phyloP scores from a whole-genome alignment of 1,140 invertebrate genomes.

The Wasmannia auropunctata region DNA sequence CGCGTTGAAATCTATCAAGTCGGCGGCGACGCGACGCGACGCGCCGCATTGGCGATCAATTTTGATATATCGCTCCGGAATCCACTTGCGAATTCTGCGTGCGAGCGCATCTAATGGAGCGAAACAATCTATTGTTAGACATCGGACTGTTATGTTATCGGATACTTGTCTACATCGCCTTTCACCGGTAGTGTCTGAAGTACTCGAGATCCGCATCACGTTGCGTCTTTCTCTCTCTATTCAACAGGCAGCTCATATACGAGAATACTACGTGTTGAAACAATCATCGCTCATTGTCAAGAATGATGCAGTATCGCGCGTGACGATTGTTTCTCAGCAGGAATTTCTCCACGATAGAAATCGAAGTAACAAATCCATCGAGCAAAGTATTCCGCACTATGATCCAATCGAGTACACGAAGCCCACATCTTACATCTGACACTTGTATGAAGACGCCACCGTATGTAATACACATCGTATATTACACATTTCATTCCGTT shows the following conservation, averaged over 20 bases:
- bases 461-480: too few relatives aligned
- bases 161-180: slow-evolving; percentile 33
- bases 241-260: not conserved
- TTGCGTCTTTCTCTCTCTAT: not conserved
- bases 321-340: slow-evolving; percentile 15
- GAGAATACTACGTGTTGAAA: slow-evolving; percentile 14
- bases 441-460: not conserved
- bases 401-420: slow-evolving; percentile 1
- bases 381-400: not conserved
- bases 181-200: slow-evolving; percentile 25
- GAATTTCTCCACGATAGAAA: slow-evolving; percentile 27
- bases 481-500: not conserved
- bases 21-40: not conserved
- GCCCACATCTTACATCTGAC: not conserved
- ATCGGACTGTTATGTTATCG: slow-evolving; percentile 2
- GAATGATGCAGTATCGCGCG: slow-evolving; percentile 32
- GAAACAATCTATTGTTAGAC: slow-evolving; percentile 51
- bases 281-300: slow-evolving; percentile 27
- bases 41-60: not conserved
- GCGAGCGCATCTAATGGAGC: slow-evolving; percentile 15
- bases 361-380: not conserved
- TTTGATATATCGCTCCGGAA: not conserved
- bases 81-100: not conserved
- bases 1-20: slow-evolving; percentile 19
- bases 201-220: slow-evolving; percentile 25